Evolutionary conservation across 1,140 invertebrate genomes (phyloP), one percentile per base, ranked within the genome.

Genomic region (Pseudomyrmex dendroicus): DNA sequence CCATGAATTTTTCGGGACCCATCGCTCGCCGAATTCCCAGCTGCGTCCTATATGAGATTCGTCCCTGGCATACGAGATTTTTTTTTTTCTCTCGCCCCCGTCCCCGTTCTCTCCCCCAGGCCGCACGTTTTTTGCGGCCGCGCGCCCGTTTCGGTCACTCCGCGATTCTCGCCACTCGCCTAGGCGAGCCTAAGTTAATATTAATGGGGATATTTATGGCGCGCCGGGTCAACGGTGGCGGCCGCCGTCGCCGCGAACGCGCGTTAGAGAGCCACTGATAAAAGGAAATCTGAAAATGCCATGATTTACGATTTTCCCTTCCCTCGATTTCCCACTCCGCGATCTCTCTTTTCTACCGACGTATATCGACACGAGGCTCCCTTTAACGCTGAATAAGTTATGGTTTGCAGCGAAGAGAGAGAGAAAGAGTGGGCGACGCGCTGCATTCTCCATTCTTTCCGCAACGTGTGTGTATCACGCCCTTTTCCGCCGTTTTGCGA

Each of bases 161-260:
- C 89, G 91, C 88, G 91, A 92, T 90, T 92, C 89, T 90, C 86
- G 89, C 85, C 87, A 89, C 35, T 35, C 35, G 35, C 76, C 87
- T 86, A 85, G 84, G 73, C 84, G 20, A 83, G 91, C 90, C 92
- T 94, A 93, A 94, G 92, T 94, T 94, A 93, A 94, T 94, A 94
- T 94, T 94, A 94, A 94, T 94, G 91, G 93, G 93, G 89, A 94
- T 94, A 94, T 94, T 94, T 94, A 94, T 94, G 93, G 92, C 90
- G 92, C 90, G 90, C 68, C 84, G 90, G 92, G 91, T 93, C 91
- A 93, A 89, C 87, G 86, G 74, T 91, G 91, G 90, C 35, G 35
- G 35, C 2, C 2, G 25, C 25, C 25, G 25, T 25, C 3, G 25
- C 91, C 91, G 91, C 91, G 85, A 74, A 20, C 64, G 72, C 35